Percentiles rank a stretch among this genome's conserved stretches.
phyloP scores from a whole-genome alignment of 2,888 invertebrate genomes.

The Megalurothrips usitatus region DNA sequence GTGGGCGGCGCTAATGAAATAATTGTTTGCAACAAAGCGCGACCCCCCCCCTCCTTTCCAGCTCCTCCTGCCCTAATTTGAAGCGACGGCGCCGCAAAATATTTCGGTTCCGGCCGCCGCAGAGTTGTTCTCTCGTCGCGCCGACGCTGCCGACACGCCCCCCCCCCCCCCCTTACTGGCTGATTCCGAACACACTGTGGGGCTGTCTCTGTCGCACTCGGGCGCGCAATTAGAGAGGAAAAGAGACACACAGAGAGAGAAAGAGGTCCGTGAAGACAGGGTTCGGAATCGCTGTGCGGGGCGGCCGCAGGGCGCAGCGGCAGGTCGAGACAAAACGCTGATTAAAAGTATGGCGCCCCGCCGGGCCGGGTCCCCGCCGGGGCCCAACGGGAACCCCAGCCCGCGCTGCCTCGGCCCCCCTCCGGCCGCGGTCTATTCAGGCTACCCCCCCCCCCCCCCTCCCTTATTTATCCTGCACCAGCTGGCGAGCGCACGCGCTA shows the following conservation, averaged over 20 bases:
- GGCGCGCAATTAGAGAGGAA: background rate
- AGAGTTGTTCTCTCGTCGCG: too few relatives aligned
- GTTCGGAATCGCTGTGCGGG: background rate
- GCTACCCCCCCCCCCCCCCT: background rate
- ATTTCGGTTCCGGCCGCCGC: background rate
- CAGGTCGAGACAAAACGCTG: background rate
- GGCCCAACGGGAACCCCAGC: background rate
- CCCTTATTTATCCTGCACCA: too few relatives aligned
- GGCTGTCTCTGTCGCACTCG: too few relatives aligned
- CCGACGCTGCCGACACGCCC: too few relatives aligned
- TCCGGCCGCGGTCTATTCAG: background rate
- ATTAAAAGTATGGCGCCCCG: background rate
- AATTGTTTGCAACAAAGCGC: slow-evolving; percentile 12
- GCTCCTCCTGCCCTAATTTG: background rate
- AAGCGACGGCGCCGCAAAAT: background rate
- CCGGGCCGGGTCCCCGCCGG: background rate
- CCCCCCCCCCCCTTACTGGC: too few relatives aligned
- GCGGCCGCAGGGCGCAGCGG: background rate
- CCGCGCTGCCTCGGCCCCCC: background rate
- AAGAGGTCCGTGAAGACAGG: background rate
- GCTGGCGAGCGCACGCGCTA: too few relatives aligned
- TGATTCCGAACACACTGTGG: too few relatives aligned
- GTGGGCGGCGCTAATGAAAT: background rate
- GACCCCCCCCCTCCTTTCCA: background rate
- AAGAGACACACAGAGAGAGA: background rate